phyloP scores from a whole-genome alignment of 2,113 vertebrate species.

The Tricholaema leucomelas region DNA sequence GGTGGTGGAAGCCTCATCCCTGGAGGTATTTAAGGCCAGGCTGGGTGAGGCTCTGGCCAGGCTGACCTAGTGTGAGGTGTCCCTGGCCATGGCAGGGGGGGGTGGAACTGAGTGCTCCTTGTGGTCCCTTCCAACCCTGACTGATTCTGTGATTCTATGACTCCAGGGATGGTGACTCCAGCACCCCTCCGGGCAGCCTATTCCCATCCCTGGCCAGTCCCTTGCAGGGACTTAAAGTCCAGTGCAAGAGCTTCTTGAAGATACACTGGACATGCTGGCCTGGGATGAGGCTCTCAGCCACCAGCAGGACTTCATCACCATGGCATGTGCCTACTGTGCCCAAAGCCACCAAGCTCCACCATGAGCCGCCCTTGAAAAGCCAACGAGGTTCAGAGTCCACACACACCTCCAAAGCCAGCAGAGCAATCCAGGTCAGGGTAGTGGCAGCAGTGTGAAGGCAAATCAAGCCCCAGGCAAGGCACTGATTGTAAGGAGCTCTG shows the following conservation, averaged over 20 bases:
- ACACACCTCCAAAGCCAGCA: background rate
- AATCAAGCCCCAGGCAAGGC: background rate
- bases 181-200: too few species aligned
- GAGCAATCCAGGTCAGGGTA: background rate
- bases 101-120: too few species aligned
- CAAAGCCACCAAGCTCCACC: fast-evolving
- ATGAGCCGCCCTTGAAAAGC: fast-evolving
- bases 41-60: too few species aligned
- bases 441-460: background rate
- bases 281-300: background rate
- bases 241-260: background rate
- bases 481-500: background rate
- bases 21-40: too few species aligned
- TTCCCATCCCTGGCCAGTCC: too few species aligned
- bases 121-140: too few species aligned
- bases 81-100: too few species aligned
- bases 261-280: fast-evolving
- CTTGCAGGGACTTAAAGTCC: background rate
- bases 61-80: too few species aligned
- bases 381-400: background rate
- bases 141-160: too few species aligned
- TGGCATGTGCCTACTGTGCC: fast-evolving
- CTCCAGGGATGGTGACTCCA: too few species aligned
- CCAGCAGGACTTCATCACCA: background rate
- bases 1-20: too few species aligned